These are phyloP conservation scores for Cairina moschata DNA, from an alignment of 2,113 vertebrate species.

Conservation along the genomic window DNA sequence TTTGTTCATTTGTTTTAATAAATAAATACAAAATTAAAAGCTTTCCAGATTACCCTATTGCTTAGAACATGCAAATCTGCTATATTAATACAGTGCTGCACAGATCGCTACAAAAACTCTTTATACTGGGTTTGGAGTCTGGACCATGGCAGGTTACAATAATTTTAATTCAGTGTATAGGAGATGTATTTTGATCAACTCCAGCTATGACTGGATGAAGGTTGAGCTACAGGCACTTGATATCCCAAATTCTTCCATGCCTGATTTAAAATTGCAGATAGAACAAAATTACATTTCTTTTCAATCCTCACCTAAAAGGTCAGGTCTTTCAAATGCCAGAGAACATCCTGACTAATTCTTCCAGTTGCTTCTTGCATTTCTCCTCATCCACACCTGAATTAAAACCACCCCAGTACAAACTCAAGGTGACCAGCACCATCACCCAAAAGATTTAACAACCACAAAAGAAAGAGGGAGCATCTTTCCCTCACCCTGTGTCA, in stretches of 20 bases:
- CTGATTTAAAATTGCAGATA: background rate
- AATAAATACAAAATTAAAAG: background rate
- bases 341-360: background rate
- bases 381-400: background rate
- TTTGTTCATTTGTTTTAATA: background rate
- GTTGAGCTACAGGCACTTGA: background rate
- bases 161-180: background rate
- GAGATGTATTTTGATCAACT: background rate
- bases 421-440: background rate
- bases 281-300: background rate
- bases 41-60: background rate
- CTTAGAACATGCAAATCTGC: background rate
- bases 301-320: background rate
- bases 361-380: background rate
- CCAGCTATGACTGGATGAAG: background rate
- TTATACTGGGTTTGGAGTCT: background rate
- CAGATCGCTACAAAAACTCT: background rate
- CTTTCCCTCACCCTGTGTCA: background rate
- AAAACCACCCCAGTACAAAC: background rate
- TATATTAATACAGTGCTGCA: background rate
- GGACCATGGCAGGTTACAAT: background rate
- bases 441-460: background rate
- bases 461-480: background rate
- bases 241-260: background rate
- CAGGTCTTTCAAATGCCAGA: background rate